These are phyloP conservation scores for Accipiter virgatus DNA, from an alignment of 2,113 vertebrate species.

Conservation along the genomic window DNA sequence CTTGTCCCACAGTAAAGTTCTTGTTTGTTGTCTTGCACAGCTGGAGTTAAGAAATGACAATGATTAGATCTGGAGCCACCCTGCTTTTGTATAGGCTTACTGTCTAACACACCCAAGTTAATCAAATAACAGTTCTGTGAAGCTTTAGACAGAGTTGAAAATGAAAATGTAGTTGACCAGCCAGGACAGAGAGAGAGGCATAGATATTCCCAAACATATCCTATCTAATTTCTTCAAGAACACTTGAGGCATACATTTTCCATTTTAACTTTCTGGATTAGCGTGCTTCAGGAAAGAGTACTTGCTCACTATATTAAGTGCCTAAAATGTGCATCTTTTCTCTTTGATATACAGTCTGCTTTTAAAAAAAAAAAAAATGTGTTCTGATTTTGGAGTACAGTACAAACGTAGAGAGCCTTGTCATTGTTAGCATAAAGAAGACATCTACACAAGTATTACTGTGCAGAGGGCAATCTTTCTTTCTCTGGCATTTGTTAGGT, in stretches of 20 bases:
- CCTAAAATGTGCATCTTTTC: conserved; percentile 30
- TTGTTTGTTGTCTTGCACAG: conserved; percentile 4
- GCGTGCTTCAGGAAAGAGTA: neutral
- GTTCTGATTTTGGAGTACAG: conserved; percentile 51
- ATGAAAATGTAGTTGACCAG: conserved; percentile 53
- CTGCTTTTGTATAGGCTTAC: neutral
- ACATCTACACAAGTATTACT: conserved; percentile 61
- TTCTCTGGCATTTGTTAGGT: conserved; percentile 68
- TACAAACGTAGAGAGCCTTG: conserved; percentile 28
- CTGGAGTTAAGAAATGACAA: conserved; percentile 6
- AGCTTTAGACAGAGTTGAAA: conserved; percentile 10
- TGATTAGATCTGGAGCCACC: neutral
- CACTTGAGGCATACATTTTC: conserved; percentile 14
- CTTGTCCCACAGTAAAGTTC: conserved; percentile 24
- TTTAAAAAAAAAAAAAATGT: neutral
- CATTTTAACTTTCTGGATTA: conserved; percentile 27
- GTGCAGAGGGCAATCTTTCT: conserved; percentile 58
- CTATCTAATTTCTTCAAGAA: conserved; percentile 17
- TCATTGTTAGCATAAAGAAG: conserved; percentile 72
- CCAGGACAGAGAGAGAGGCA: neutral
- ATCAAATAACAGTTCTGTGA: conserved; percentile 33
- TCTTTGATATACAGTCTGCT: neutral
- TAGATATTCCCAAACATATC: neutral
- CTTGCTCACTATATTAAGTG: conserved; percentile 37
- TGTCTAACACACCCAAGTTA: conserved; percentile 6